A percentile compares a stretch with the other conserved stretches of the same genome.
phyloP scores from a whole-genome alignment of 2,113 vertebrate species.

The Cricetomys ansorgei region DNA sequence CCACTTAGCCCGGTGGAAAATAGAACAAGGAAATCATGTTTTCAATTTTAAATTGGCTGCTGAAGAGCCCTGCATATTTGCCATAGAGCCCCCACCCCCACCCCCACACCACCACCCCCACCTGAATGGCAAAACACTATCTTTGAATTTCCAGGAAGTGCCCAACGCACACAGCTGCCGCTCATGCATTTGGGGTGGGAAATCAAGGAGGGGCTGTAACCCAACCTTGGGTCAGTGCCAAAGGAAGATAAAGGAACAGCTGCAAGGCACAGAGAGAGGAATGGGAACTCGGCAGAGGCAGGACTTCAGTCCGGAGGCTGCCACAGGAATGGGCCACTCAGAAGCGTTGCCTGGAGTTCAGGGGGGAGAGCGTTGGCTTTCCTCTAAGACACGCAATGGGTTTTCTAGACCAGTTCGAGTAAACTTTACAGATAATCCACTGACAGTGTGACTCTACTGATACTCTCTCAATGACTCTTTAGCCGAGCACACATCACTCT shows the following conservation, averaged over 20 bases:
- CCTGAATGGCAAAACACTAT: neutral
- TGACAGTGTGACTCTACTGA: neutral
- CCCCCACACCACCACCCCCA: no score
- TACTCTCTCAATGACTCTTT: neutral
- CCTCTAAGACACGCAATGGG: neutral
- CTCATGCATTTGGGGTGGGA: conserved; percentile 64
- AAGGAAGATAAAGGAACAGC: conserved; percentile 74
- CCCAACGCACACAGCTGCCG: conserved; percentile 60
- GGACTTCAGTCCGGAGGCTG: conserved; percentile 36
- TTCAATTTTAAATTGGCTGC: conserved; percentile 26
- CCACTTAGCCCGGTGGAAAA: neutral
- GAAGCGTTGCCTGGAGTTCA: neutral
- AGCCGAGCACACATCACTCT: neutral
- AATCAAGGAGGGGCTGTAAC: conserved; percentile 48
- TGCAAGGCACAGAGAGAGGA: conserved; percentile 56
- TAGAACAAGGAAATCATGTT: neutral
- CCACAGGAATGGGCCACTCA: neutral
- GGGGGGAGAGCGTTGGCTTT: neutral
- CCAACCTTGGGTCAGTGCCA: conserved; percentile 54
- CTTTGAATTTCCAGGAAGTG: conserved; percentile 57
- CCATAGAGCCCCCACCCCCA: neutral
- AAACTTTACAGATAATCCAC: conserved; percentile 1
- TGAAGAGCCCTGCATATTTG: neutral
- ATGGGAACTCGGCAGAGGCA: conserved; percentile 43
- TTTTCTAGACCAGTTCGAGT: neutral